phyloP scores from a whole-genome alignment of 2,797 vertebrate species.

The Sebastes nivosus region DNA sequence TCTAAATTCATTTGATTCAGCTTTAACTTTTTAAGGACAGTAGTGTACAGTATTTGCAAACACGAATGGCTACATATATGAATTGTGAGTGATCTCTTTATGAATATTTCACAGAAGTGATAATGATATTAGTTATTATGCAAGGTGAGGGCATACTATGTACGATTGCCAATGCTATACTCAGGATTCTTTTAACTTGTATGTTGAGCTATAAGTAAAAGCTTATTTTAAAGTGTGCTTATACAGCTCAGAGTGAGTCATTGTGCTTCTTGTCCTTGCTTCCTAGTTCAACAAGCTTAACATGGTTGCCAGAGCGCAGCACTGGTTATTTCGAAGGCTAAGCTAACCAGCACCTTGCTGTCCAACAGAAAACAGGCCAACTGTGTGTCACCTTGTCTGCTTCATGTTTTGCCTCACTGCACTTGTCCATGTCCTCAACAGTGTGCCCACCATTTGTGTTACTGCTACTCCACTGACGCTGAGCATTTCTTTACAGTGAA shows the following conservation, averaged over 20 bases:
- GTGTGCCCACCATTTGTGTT: neutral
- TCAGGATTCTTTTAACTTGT: too few relatives aligned
- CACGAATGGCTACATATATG: neutral
- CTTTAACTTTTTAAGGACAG: neutral
- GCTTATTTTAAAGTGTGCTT: too few relatives aligned
- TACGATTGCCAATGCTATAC: too few relatives aligned
- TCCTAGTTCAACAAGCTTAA: neutral
- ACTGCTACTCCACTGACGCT: slow-evolving; percentile 17
- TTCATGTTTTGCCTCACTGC: slow-evolving; percentile 2
- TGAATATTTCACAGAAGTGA: neutral
- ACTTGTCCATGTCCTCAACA: neutral
- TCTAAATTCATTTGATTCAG: neutral
- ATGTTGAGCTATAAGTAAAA: too few relatives aligned
- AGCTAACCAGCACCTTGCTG: neutral
- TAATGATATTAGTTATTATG: too few relatives aligned
- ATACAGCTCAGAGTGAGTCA: too few relatives aligned
- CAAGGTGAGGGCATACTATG: too few relatives aligned
- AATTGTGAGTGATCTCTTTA: neutral
- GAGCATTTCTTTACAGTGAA: neutral
- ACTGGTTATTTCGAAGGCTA: neutral
- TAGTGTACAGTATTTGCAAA: neutral
- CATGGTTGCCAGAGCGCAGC: neutral
- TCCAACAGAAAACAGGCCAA: neutral
- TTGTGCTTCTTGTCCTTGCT: neutral
- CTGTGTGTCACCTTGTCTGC: slow-evolving; percentile 6